These are phyloP conservation scores for Motacilla tschutschensis DNA, from an alignment of 2,113 vertebrate genomes.

Conservation along the genomic window DNA sequence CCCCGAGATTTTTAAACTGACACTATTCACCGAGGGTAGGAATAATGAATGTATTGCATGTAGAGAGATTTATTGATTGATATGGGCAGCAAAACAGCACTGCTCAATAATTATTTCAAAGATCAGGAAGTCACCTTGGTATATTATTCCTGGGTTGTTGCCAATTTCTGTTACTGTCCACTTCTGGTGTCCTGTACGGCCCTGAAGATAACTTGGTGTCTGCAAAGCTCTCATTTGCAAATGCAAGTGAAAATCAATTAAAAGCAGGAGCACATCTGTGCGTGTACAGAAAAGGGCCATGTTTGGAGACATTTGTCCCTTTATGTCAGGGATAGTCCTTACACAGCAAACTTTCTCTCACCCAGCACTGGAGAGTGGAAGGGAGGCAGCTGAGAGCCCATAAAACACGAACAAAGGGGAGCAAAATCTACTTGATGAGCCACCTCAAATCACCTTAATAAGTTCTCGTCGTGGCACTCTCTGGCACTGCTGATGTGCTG, in stretches of 20 bases:
- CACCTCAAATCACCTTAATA: slow-evolving; percentile 50
- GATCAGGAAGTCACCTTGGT: slow-evolving; percentile 11
- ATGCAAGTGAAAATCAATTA: not conserved
- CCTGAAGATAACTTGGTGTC: not conserved
- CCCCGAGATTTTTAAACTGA: not conserved
- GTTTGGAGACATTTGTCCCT: not conserved
- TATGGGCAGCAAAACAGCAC: not conserved
- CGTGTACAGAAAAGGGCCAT: accelerated
- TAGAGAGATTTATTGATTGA: not conserved
- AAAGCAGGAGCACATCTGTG: not conserved
- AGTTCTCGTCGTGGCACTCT: slow-evolving; percentile 2
- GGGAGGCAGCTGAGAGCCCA: slow-evolving; percentile 20
- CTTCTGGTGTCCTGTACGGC: not conserved
- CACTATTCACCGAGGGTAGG: not conserved
- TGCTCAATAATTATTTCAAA: not conserved
- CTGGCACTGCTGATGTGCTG: slow-evolving; percentile 18
- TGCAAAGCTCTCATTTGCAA: not conserved
- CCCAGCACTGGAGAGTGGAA: not conserved
- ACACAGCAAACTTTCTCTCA: not conserved
- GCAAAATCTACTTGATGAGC: slow-evolving; percentile 23
- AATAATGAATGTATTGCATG: not conserved
- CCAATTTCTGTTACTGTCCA: not conserved
- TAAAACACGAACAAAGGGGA: not conserved
- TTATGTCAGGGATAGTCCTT: not conserved
- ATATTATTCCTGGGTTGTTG: not conserved